Conservation (phyloP, 2,888 invertebrate species). For the Synergus umbraculus region DNA sequence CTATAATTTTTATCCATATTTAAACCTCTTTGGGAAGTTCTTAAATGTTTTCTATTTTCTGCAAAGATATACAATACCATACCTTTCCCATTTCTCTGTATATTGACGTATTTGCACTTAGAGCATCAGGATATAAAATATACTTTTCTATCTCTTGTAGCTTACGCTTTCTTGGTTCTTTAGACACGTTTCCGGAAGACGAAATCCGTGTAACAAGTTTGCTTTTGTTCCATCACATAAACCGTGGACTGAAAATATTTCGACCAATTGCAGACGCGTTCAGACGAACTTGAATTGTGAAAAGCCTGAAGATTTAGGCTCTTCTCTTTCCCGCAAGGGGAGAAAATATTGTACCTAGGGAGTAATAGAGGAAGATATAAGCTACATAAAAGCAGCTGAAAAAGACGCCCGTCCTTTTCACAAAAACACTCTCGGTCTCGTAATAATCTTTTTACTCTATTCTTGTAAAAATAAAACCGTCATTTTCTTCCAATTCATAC, state of each 20-base stretch:
- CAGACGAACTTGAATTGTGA: constrained; percentile 10
- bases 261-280: constrained; percentile 41
- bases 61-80: no score
- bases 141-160: neutral
- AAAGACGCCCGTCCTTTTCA: neutral
- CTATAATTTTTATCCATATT: no score
- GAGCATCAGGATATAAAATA: constrained; percentile 4
- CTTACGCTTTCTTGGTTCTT: neutral
- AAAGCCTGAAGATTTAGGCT: neutral
- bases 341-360: constrained; percentile 41
- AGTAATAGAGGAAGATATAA: neutral
- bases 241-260: constrained; percentile 55
- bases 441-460: neutral
- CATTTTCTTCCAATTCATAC: no score
- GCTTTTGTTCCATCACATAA: constrained; percentile 64
- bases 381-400: neutral
- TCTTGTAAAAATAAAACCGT: neutral
- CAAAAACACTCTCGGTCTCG: neutral
- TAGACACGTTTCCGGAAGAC: constrained; percentile 4
- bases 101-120: neutral
- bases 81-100: neutral
- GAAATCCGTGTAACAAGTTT: constrained; percentile 68
- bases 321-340: neutral
- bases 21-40: no score
- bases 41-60: no score